Conservation (phyloP, 2,113 vertebrate species). For the Herpetotheres cachinnans region DNA sequence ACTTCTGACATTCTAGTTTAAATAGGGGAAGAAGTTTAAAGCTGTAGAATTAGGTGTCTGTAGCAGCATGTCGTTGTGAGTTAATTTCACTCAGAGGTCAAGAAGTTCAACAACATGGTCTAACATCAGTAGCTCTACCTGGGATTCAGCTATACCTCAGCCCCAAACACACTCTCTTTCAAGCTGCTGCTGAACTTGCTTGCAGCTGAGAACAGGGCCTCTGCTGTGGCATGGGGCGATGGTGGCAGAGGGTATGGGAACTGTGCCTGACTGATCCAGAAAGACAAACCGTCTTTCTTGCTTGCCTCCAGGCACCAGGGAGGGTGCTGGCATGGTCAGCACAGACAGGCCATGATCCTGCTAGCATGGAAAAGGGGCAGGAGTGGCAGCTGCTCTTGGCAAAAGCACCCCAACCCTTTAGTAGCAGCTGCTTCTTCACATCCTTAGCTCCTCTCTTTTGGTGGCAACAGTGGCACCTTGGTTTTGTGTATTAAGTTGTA, state of each 20-base stretch:
- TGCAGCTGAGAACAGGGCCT: not conserved
- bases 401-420: not conserved
- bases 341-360: not conserved
- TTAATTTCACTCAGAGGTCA: constrained; percentile 25
- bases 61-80: constrained; percentile 28
- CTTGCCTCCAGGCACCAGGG: not conserved
- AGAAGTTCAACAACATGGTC: not conserved
- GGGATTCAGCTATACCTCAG: not conserved
- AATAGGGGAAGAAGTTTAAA: not conserved
- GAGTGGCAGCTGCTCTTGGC: not conserved
- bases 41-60: not conserved
- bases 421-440: constrained; percentile 3
- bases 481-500: constrained; percentile 47
- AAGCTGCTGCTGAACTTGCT: accelerated
- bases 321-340: not conserved
- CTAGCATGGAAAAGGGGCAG: not conserved
- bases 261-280: not conserved
- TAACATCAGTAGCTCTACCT: not conserved
- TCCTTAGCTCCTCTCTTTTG: not conserved
- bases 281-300: not conserved
- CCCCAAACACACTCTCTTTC: not conserved
- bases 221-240: not conserved
- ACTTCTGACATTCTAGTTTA: not conserved
- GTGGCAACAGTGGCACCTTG: constrained; percentile 27
- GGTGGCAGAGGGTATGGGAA: not conserved